Percentiles rank a stretch among this genome's conserved stretches.
Evolutionary conservation across 2,797 vertebrate genomes (phyloP).

Genomic region (Phylloscopus collybita): DNA sequence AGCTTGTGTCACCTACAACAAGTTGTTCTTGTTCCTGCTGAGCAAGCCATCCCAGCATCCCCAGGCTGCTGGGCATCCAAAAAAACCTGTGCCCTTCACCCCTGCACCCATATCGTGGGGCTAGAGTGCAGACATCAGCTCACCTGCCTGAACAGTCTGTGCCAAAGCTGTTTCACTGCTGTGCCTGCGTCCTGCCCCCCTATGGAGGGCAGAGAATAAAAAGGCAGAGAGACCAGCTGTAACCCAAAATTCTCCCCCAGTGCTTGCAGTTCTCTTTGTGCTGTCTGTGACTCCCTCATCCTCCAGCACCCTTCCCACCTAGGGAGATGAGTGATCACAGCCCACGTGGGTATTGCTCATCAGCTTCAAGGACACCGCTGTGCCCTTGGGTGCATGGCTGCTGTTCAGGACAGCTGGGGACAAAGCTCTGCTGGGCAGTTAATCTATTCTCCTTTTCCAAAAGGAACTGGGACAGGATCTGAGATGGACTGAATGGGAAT

Average conservation of each 20-base stretch:
- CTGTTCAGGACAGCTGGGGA: not conserved
- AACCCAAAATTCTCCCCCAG: not conserved
- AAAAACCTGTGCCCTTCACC: not conserved
- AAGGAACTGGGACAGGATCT: not conserved
- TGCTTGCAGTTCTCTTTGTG: not conserved
- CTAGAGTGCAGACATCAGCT: not conserved
- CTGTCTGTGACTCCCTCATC: not conserved
- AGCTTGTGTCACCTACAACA: not conserved
- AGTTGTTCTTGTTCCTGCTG: not conserved
- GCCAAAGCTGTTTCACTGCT: not conserved
- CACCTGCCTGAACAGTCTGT: not conserved
- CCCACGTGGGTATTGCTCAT: not conserved
- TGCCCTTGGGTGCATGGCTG: not conserved
- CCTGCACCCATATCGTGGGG: accelerated
- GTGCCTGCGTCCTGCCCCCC: not conserved
- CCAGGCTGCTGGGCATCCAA: not conserved
- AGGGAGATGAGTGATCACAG: not conserved
- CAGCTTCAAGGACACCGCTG: not conserved
- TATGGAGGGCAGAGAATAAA: not conserved
- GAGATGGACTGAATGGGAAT: not conserved
- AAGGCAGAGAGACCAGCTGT: not conserved
- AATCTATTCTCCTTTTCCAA: not conserved
- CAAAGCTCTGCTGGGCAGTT: not conserved
- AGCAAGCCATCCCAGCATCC: accelerated
- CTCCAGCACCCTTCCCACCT: not conserved